Evolutionary conservation across 2,888 invertebrate genomes (phyloP).

Genomic region (Dioctria rufipes): DNA sequence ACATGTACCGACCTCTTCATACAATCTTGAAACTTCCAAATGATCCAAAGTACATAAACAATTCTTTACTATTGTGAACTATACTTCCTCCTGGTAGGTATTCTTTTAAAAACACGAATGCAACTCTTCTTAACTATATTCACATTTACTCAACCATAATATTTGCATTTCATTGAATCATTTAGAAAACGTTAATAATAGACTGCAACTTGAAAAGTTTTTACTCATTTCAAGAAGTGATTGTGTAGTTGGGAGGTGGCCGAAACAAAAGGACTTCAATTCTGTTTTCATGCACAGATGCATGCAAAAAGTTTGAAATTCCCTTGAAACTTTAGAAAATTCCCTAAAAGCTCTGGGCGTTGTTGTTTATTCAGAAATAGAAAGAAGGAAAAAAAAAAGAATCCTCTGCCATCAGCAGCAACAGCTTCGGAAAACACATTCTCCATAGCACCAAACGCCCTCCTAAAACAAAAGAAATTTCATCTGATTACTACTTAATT

Average conservation of each 20-base stretch:
- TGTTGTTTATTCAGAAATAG: constrained; percentile 39
- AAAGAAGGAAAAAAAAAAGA: constrained; percentile 13
- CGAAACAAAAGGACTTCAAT: constrained; percentile 13
- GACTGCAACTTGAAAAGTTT: constrained; percentile 43
- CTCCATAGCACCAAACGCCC: constrained; percentile 36
- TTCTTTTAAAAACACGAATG: too few relatives aligned
- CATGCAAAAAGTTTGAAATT: constrained; percentile 41
- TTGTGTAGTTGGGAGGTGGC: neutral
- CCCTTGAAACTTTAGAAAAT: constrained; percentile 45
- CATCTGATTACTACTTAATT: constrained; percentile 57
- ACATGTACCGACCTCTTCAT: too few relatives aligned
- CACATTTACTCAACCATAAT: too few relatives aligned
- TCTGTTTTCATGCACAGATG: constrained; percentile 45
- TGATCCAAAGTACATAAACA: too few relatives aligned
- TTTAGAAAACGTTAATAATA: constrained; percentile 30
- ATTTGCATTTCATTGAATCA: too few relatives aligned
- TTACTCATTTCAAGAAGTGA: constrained; percentile 11
- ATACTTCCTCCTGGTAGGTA: too few relatives aligned
- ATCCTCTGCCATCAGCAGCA: constrained; percentile 44
- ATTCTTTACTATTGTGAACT: too few relatives aligned
- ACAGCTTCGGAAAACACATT: constrained; percentile 38
- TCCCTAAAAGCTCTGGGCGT: constrained; percentile 35
- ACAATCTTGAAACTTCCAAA: too few relatives aligned
- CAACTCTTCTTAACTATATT: too few relatives aligned
- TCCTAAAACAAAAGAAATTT: constrained; percentile 52